Base-by-base conservation (phyloP, 2,888 invertebrate species). In the Clivina fossor region DNA sequence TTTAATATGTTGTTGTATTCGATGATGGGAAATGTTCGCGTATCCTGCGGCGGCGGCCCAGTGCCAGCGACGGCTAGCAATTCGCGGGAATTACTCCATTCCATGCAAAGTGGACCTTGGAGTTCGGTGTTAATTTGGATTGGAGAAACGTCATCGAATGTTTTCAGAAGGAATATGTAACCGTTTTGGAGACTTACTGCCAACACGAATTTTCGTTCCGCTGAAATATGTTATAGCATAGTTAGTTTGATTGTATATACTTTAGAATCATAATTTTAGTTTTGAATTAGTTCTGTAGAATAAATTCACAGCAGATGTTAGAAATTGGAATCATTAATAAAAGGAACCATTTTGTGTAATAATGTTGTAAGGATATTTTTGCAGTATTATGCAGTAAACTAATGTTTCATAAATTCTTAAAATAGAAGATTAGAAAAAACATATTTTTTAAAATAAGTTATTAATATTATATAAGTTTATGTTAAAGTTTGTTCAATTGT, bases 1-100 rank as follows among this genome's bases (percentile, higher is more conserved):
- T 93, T 91, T 56, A 97, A 80, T 57, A 90, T 77, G 74, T 94
- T 93, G 65, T 82, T 84, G 74, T 82, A 90, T 56, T 88, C 81
- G 40, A 75, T 71, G 13, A 67, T 60, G 8, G 66, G 62, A 33
- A 63, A 53, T 5, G 62, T 58, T 56, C 69, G 63, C 8, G 69
- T 69, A 69, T 64, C 69, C n/a, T 63, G 76, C 28, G 78, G 69
- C n/a, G 62, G 76, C 28, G 78, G 69, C 50, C 81, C 71, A 9
- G 84, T 83, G 1, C 97, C 96, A 40, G 93, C 94, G 1, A 96
- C 93, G 0, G 95, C 96, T 58, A 97, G 77, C 50, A 94, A 76
- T 70, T 94, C 93, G 24, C 93, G 85, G 1, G 93, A 93, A 73
- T 95, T 96, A 58, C 94, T 94, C 97, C 97, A 97, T 76, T 97